Percentiles rank a stretch among this genome's conserved stretches.
These are phyloP conservation scores for Cyclargus thomasi DNA, from an alignment of 1,140 invertebrate genomes.

Conservation along the genomic window DNA sequence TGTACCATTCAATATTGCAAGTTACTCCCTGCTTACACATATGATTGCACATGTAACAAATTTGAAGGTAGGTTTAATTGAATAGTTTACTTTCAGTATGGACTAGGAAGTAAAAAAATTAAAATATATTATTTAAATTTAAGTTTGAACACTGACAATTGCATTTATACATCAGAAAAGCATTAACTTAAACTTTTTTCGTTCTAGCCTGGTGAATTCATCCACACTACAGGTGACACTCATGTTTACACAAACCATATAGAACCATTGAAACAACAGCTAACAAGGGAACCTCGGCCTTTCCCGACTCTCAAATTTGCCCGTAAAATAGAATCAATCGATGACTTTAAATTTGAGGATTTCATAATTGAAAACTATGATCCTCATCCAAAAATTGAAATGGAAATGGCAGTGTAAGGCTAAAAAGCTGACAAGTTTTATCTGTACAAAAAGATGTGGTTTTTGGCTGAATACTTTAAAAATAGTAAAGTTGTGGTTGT, in stretches of 20 bases:
- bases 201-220: conserved; percentile 92
- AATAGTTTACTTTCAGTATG: too few species aligned
- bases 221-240: conserved; percentile 97
- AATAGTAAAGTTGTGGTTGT: too few species aligned
- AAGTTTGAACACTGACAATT: too few species aligned
- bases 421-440: neutral
- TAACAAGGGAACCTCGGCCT: conserved; percentile 85
- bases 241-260: conserved; percentile 97
- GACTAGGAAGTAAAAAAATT: too few species aligned
- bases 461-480: too few species aligned
- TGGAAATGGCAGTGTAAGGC: conserved; percentile 96
- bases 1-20: conserved; percentile 99
- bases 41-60: conserved; percentile 97
- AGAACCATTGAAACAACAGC: conserved; percentile 88
- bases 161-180: neutral
- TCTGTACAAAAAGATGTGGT: too few species aligned
- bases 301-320: conserved; percentile 87
- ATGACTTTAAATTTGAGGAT: conserved; percentile 93
- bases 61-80: conserved; percentile 78
- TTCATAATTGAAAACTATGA: conserved; percentile 93
- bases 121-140: conserved; percentile 7
- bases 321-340: conserved; percentile 80
- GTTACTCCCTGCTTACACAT: conserved; percentile 94
- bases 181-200: conserved; percentile 17
- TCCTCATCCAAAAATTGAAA: conserved; percentile 92